Conservation (phyloP, 64 coral and sea anemone genomes). For the Acropora tenuis region DNA sequence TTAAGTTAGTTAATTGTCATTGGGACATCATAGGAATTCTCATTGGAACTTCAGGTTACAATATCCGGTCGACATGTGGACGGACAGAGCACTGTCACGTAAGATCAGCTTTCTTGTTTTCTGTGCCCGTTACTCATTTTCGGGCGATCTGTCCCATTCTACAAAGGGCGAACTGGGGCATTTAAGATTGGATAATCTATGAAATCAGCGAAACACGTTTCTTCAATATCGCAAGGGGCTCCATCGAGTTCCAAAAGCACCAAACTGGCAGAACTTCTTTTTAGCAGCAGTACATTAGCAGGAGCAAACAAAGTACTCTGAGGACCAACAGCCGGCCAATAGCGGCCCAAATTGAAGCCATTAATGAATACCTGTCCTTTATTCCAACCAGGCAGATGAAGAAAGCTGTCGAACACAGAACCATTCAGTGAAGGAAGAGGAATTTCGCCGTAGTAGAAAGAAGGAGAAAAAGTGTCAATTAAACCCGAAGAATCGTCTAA, state of each 20-base stretch:
- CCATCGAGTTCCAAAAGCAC: conserved; percentile 81
- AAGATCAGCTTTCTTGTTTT: too few relatives aligned
- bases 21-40: too few relatives aligned
- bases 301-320: conserved; percentile 81
- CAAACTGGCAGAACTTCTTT: conserved; percentile 45
- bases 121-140: too few relatives aligned
- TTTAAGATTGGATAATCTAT: conserved; percentile 44
- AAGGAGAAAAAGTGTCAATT: not conserved
- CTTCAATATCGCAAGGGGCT: conserved; percentile 74
- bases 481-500: too few relatives aligned
- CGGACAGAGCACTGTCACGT: too few relatives aligned
- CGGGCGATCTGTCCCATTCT: too few relatives aligned
- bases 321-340: conserved; percentile 89
- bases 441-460: conserved; percentile 37
- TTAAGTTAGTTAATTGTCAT: too few relatives aligned
- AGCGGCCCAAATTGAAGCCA: conserved; percentile 91
- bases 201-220: conserved; percentile 71
- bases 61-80: too few relatives aligned
- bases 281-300: conserved; percentile 60
- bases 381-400: conserved; percentile 21
- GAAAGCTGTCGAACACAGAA: conserved; percentile 24
- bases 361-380: conserved; percentile 91
- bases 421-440: not conserved
- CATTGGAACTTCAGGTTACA: too few relatives aligned
- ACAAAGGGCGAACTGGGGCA: conserved; percentile 68